Conservation (phyloP, 2,113 vertebrate genomes). For the Herpailurus yagouaroundi region DNA sequence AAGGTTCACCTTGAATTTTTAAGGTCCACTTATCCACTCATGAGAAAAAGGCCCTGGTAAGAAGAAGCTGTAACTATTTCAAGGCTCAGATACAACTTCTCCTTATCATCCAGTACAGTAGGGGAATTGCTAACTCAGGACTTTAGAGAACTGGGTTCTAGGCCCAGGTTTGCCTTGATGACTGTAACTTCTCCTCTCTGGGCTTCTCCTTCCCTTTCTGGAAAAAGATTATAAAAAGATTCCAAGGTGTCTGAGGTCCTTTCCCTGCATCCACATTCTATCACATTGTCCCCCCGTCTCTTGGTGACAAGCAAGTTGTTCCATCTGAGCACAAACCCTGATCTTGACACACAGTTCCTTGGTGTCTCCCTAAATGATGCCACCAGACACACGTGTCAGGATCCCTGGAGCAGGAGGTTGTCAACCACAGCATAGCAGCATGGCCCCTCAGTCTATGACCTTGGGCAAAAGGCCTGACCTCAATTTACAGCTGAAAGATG, state of each 20-base stretch:
- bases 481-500: not conserved
- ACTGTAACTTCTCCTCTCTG: not conserved
- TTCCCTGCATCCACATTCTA: no score
- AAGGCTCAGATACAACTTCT: not conserved
- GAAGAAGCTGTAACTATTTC: not conserved
- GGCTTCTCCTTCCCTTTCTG: not conserved
- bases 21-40: not conserved
- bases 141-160: not conserved
- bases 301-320: not conserved
- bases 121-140: not conserved
- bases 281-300: not conserved
- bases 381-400: rapidly evolving
- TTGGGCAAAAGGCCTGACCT: not conserved
- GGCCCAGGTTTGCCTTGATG: not conserved
- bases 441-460: not conserved
- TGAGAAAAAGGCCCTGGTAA: not conserved
- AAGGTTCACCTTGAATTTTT: not conserved
- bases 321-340: no score
- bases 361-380: not conserved
- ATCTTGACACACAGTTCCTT: not conserved
- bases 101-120: not conserved
- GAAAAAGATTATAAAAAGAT: not conserved
- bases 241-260: not conserved
- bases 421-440: not conserved
- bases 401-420: not conserved